Evolutionary conservation across 2,888 invertebrate genomes (phyloP).

Genomic region (Antitype chi): DNA sequence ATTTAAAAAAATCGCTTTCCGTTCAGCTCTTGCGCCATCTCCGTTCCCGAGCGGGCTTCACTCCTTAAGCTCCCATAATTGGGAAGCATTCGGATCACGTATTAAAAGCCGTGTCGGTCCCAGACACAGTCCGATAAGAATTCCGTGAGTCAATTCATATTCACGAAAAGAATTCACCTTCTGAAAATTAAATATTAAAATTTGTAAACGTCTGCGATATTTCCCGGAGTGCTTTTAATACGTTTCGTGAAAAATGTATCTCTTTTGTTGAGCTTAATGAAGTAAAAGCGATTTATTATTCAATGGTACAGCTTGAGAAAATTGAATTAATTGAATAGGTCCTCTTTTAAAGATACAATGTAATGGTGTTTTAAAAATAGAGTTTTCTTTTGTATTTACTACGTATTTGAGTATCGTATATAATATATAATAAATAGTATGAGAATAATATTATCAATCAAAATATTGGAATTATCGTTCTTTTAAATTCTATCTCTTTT

Average conservation of each 20-base stretch:
- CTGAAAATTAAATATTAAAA: conserved; percentile 71
- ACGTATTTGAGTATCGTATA: background rate
- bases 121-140: conserved; percentile 83
- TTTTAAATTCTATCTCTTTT: background rate
- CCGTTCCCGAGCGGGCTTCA: conserved; percentile 63
- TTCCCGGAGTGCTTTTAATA: conserved; percentile 60
- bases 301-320: conserved; percentile 25
- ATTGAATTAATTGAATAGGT: conserved; percentile 44
- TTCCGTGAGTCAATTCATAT: conserved; percentile 81
- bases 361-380: conserved; percentile 1
- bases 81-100: conserved; percentile 85
- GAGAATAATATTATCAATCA: too few relatives aligned
- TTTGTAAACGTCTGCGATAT: conserved; percentile 65
- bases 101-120: conserved; percentile 83
- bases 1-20: conserved; percentile 11
- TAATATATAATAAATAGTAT: background rate
- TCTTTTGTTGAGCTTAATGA: conserved; percentile 62
- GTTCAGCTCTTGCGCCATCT: conserved; percentile 52
- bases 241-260: conserved; percentile 61
- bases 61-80: conserved; percentile 80
- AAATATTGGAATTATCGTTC: too few relatives aligned
- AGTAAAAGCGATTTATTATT: conserved; percentile 60
- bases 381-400: background rate
- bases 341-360: background rate
- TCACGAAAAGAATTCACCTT: conserved; percentile 75